Evolutionary conservation across 2,888 invertebrate genomes (phyloP), one percentile per base, ranked within the genome.

Genomic region (Eulithis prunata): DNA sequence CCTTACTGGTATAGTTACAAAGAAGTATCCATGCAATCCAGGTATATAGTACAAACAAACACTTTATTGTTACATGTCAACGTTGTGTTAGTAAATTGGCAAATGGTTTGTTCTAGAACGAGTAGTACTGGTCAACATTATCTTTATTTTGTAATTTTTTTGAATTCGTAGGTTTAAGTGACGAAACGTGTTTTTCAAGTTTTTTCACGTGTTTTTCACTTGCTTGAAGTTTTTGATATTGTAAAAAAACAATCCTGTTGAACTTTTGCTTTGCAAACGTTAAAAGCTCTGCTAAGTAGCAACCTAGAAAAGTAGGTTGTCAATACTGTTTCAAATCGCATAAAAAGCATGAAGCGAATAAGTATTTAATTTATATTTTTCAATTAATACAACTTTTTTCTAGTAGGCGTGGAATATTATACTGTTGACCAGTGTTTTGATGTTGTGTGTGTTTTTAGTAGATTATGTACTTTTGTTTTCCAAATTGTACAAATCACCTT

Each of bases 401-500:
- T 47, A 47, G 7, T 14, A 14, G 6, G 13, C 7, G 47, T 14
- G 13, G 14, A 32, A 32, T 4, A 52, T n/a, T 51, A 51, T 3
- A 51, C 0, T 61, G 53, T 58, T 63, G 47, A 14, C 53, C 57
- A 53, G 41, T 41, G 52, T 43, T 59, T 14, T 14, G 3, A 55
- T 57, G 1, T 49, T 62, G 10, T 36, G 13, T 51, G 32, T 11
- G 45, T 52, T 36, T 47, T 28, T 28, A 58, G 53, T 70, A 67
- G 66, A 64, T 64, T 52, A 60, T 1, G 21, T 21, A 21, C 57
- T 55, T 68, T 64, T 66, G 32, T 55, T 64, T 69, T 62, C 57
- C 28, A 68, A 63, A 68, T 66, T 70, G 58, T 66, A 63, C 21
- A 60, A 69, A 66, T 66, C 64, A 66, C 57, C 21, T 65, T 58